Base-by-base conservation (phyloP, 2,888 invertebrate genomes). In the Stomorhina lunata region DNA sequence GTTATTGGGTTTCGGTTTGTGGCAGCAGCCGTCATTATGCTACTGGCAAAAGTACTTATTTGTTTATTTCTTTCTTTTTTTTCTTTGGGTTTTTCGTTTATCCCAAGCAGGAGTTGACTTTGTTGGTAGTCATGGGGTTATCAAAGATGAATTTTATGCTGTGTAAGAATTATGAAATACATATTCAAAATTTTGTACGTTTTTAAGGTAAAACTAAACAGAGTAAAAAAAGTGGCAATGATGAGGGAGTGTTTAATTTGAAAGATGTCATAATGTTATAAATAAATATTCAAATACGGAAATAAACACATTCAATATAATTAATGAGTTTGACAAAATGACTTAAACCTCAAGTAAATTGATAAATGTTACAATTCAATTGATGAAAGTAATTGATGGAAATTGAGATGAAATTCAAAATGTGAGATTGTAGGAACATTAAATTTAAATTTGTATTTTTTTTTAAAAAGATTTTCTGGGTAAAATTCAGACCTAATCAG, bases 101-200 rank as follows among this genome's bases (percentile, higher is more conserved):
- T 20, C 3, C 12, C 48, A 66, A 48, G 0, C 57, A 57, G 65
- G 55, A 55, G 73, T 68, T n/a, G n/a, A n/a, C n/a, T n/a, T 34
- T 59, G 9, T 22, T 22, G 29, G 27, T n/a, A 43, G 7, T 6
- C 12, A 43, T 48, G 15, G 55, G 48, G 43, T 81, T 77, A 77
- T 81, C 68, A 68, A 34, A 68, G 72, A 69, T 81, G 72, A 63
- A 57, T 66, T 72, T 69, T 65, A 22, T 73, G 78, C 69, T 22
- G 27, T 45, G 43, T 53, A 65, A 65, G 65, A 65, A 77, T 82
- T 65, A 82, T 79, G 75, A 71, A 79, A 79, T n/a, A n/a, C n/a
- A n/a, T 65, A 69, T 73, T 68, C 12, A 72, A 76, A 75, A 55
- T 50, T 48, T 40, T 43, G 9, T 55, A 32, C 69, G 45, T 10